A percentile compares a stretch with the other conserved stretches of the same genome.
phyloP scores from a whole-genome alignment of 2,113 vertebrate species.

The Archocentrus centrarchus region DNA sequence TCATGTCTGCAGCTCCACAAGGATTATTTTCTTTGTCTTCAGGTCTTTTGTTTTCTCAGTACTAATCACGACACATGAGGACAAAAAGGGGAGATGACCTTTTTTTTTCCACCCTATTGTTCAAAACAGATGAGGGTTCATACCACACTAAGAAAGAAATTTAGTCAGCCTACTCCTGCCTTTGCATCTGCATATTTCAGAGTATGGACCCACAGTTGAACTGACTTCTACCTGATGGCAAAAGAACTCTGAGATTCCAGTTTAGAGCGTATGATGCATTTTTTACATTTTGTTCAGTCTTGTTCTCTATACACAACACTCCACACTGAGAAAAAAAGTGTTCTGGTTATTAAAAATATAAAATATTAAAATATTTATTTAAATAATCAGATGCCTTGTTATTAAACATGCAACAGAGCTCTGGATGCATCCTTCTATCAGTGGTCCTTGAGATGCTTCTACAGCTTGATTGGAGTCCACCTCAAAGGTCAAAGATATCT shows the following conservation, averaged over 20 bases:
- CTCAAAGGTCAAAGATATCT: background rate
- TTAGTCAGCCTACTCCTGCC: background rate
- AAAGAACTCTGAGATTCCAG: background rate
- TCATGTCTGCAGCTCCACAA: background rate
- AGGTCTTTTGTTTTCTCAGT: slow-evolving; percentile 48
- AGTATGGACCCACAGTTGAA: slow-evolving; percentile 1
- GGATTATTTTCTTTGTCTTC: slow-evolving; percentile 41
- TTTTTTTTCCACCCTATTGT: slow-evolving; percentile 23
- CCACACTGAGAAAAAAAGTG: background rate
- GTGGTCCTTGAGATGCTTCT: background rate
- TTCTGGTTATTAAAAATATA: background rate
- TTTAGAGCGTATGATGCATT: background rate
- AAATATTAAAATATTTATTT: background rate
- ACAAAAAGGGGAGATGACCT: slow-evolving; percentile 43
- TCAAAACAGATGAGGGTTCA: slow-evolving; percentile 11
- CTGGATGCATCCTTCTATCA: background rate
- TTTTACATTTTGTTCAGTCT: no score
- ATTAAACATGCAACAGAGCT: background rate
- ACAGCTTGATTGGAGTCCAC: background rate
- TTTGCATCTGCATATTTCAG: background rate
- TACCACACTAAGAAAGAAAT: background rate
- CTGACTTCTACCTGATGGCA: background rate
- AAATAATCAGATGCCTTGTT: background rate
- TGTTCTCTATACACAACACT: background rate
- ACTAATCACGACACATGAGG: slow-evolving; percentile 35